Percentiles rank a stretch among this genome's conserved stretches.
These are phyloP conservation scores for Cherax destructor DNA, from an alignment of 1,140 invertebrate species.

Conservation along the genomic window DNA sequence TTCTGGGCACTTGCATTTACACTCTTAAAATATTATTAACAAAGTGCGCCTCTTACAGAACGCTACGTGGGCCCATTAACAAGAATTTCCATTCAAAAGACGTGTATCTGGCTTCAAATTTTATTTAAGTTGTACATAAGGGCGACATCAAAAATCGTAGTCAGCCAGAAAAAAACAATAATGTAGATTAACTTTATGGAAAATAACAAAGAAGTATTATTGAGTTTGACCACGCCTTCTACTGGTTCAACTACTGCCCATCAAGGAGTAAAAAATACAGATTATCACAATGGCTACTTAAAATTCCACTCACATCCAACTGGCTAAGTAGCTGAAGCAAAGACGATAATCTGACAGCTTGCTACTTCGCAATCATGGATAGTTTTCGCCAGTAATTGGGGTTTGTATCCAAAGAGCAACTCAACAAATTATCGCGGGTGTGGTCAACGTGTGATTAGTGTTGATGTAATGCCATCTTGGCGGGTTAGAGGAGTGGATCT, in stretches of 20 bases:
- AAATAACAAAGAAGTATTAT: too few species aligned
- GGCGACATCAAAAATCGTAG: too few species aligned
- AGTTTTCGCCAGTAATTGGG: neutral
- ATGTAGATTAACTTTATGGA: too few species aligned
- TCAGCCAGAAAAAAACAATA: too few species aligned
- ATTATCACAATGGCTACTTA: neutral
- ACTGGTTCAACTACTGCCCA: neutral
- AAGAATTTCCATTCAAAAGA: too few species aligned
- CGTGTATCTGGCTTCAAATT: too few species aligned
- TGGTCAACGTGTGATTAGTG: neutral
- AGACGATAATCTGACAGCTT: neutral
- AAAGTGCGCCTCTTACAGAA: too few species aligned
- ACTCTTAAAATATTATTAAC: too few species aligned
- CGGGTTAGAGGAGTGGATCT: neutral
- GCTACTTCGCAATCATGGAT: neutral
- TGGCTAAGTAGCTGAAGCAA: neutral
- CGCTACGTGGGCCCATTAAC: too few species aligned
- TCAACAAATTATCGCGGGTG: neutral
- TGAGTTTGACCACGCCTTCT: neutral
- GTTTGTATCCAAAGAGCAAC: neutral
- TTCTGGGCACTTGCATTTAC: too few species aligned
- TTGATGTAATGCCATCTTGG: neutral
- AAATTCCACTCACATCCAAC: neutral
- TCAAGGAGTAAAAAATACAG: neutral
- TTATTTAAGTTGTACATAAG: too few species aligned